Base-by-base conservation (phyloP, 1,140 invertebrate species). In the Luehdorfia chinensis region DNA sequence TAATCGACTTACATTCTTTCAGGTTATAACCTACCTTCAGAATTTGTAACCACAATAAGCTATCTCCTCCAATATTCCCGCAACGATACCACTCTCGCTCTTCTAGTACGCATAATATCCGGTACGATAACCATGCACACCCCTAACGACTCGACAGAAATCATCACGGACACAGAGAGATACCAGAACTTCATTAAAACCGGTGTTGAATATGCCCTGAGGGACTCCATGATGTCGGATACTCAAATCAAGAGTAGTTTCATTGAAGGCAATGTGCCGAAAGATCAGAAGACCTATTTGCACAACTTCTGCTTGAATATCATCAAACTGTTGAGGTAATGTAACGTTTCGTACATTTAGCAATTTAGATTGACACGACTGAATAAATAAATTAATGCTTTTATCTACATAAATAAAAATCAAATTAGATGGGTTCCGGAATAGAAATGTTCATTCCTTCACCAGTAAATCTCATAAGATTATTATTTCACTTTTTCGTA, bases 21-120 rank as follows among this genome's bases (percentile, higher is more conserved):
- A 90, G 90, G 89, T 60, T 84, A 85, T 59, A 87, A 84, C 31
- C 84, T 89, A 50, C 87, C 88, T 11, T 84, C 87, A n/a, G 74
- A 88, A 44, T 81, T 90, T 31, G 78, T 90, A 0, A 87, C 84
- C 59, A 87, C 87, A 5, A 73, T 88, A 9, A 87, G 86, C 47
- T 89, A 85, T 55, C 54, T 91, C 3, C 71, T 91, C 0, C 84
- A 90, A 63, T 83, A 89, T 56, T 87, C 88, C 0, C 81, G 79
- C 34, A 84, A 75, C 19, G 81, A 88, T 25, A 74, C 87, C 15
- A 90, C 90, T 0, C 58, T 91, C 30, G 87, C 87, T 0, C 64
- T 90, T 2, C 58, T 90, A 4, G 85, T 90, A 0, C 79, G 88
- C 18, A 88, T 90, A 23, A 77, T 90, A 49, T 81, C 79, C 0